Percentiles rank a stretch among this genome's conserved stretches.
These are phyloP conservation scores for Anguilla marmorata DNA, from an alignment of 2,797 vertebrate species.

Conservation along the genomic window DNA sequence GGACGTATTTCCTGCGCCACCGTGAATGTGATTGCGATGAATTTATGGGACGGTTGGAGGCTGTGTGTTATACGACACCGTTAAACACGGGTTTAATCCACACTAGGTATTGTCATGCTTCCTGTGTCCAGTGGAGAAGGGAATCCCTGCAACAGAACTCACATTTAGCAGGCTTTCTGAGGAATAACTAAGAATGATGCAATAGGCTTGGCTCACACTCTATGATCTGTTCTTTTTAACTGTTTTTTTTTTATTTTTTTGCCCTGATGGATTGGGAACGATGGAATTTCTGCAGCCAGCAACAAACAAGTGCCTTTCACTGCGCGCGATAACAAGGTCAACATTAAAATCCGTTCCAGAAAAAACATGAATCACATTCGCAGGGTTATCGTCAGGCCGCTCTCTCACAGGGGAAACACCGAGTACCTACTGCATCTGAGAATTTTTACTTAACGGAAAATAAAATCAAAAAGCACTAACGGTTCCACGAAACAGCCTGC, in stretches of 20 bases:
- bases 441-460: slow-evolving; percentile 3
- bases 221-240: not conserved
- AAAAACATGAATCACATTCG: not conserved
- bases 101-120: not conserved
- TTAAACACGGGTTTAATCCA: not conserved
- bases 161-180: not conserved
- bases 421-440: not conserved
- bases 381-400: not conserved
- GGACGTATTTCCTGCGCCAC: not conserved
- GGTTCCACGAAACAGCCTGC: slow-evolving; percentile 42
- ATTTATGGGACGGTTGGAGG: not conserved
- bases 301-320: not conserved
- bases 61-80: not conserved
- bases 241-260: not conserved
- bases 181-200: not conserved
- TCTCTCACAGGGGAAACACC: not conserved
- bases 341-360: not conserved
- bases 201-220: not conserved
- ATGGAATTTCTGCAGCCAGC: not conserved
- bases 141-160: not conserved
- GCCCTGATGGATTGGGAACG: not conserved
- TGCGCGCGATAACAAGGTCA: not conserved
- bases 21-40: not conserved
- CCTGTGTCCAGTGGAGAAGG: not conserved
- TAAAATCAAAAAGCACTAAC: slow-evolving; percentile 6